Base-by-base conservation (phyloP, 2,797 vertebrate genomes). In the Sphaeramia orbicularis region DNA sequence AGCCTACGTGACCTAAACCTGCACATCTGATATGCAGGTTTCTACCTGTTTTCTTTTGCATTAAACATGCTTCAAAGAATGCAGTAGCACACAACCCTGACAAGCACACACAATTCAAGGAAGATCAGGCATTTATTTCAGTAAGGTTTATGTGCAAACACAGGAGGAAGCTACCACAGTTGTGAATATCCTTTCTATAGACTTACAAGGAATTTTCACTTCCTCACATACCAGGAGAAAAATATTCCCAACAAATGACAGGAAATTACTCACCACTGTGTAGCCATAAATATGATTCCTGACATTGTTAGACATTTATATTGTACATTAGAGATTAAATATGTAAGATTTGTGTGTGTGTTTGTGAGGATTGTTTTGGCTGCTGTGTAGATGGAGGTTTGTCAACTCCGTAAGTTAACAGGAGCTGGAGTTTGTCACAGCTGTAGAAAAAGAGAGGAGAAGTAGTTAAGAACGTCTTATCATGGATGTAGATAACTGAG, bases 51-150 rank as follows among this genome's bases (percentile, higher is more conserved):
- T 56, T 30, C 27, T 36, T 21, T 42, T 9, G 32, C 1, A 50
- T 4, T 49, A 49, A 65, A 16, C 12, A 16, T 15, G 38, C 4
- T 11, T 6, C 4, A 32, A 7, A 41, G 44, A 49, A 21, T 21
- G 8, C 36, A 13, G 15, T 21, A 16, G 7, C 16, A 41, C 12
- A 12, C 12, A 13, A 50, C 35, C n/a, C 13, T 21, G 18, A 58
- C 37, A 42, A 45, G 44, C 35, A 42, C 1, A 19, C 40, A 79
- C 75, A 68, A 69, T 82, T 78, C 64, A 61, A 78, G 74, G 58
- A 82, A 81, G 61, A 56, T 55, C 15, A 21, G 11, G 10, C 10
- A 10, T 50, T 38, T 40, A 6, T 10, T 42, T 55, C 32, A 30
- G n/a, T 7, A 13, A 50, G 0, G 35, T 36, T 11, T 11, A 15